phyloP scores from a whole-genome alignment of 2,888 invertebrate species.

The Trisateles emortualis region DNA sequence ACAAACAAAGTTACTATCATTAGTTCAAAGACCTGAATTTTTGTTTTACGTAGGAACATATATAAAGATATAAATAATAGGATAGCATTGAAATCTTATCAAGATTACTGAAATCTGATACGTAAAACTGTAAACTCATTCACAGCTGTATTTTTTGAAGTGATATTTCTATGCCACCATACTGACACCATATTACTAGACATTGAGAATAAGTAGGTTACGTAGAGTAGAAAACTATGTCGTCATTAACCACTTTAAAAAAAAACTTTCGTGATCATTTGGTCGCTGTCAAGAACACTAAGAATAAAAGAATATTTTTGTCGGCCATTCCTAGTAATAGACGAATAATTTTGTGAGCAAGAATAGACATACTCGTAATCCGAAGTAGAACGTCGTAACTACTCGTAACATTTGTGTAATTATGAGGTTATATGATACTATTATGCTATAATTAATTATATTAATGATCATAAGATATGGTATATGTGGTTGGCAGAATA shows the following conservation, averaged over 20 bases:
- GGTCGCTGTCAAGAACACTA: slow-evolving; percentile 11
- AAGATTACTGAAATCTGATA: not conserved
- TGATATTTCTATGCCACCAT: slow-evolving; percentile 13
- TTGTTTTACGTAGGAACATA: not conserved
- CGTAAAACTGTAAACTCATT: not conserved
- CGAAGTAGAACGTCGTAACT: slow-evolving; percentile 31
- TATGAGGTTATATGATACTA: slow-evolving; percentile 31
- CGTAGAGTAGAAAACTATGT: slow-evolving; percentile 20
- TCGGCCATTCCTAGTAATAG: slow-evolving; percentile 19
- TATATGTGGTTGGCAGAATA: slow-evolving; percentile 42
- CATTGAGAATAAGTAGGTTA: slow-evolving; percentile 19
- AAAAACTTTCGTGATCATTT: slow-evolving; percentile 16
- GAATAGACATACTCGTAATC: slow-evolving; percentile 33
- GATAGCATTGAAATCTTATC: not conserved
- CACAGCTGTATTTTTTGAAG: slow-evolving; percentile 1
- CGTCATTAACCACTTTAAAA: slow-evolving; percentile 15
- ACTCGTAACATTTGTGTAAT: slow-evolving; percentile 32
- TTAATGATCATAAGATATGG: slow-evolving; percentile 34
- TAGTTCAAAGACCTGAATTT: slow-evolving; percentile 16
- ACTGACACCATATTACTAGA: slow-evolving; percentile 14
- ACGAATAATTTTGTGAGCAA: slow-evolving; percentile 19
- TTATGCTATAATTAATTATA: slow-evolving; percentile 29
- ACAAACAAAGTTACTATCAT: slow-evolving; percentile 13
- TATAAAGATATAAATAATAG: not conserved
- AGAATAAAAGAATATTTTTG: slow-evolving; percentile 14